phyloP scores from a whole-genome alignment of 2,888 invertebrate genomes.

The Dicyrtomina minuta region DNA sequence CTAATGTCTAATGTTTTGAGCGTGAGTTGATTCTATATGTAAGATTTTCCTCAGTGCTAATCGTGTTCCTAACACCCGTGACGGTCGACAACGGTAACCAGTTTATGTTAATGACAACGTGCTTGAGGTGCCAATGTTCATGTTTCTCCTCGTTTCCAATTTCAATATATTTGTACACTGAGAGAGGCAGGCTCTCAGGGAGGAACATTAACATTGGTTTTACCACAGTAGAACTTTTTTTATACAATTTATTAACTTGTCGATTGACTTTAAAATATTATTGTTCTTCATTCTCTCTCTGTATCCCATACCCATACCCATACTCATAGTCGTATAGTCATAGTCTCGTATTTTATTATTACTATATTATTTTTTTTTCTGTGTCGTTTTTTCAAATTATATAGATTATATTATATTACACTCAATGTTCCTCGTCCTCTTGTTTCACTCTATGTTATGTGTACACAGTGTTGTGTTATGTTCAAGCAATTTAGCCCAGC shows the following conservation, averaged over 20 bases:
- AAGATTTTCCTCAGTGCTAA: slow-evolving; percentile 6
- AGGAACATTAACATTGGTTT: not conserved
- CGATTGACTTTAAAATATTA: not conserved
- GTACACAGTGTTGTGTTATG: too few species aligned
- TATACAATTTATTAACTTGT: slow-evolving; percentile 9
- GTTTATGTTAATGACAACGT: slow-evolving; percentile 32
- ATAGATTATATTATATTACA: too few species aligned
- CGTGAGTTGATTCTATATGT: slow-evolving; percentile 13
- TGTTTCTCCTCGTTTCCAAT: slow-evolving; percentile 29
- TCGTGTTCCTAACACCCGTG: slow-evolving; percentile 5
- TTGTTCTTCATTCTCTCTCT: too few species aligned
- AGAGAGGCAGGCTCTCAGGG: not conserved
- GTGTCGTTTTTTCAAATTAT: not conserved
- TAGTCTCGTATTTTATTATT: not conserved
- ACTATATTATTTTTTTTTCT: not conserved
- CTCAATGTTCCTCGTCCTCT: too few species aligned
- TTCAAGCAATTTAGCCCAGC: too few species aligned
- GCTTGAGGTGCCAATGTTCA: slow-evolving; percentile 31
- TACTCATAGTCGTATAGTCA: too few species aligned
- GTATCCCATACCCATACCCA: too few species aligned
- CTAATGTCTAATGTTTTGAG: slow-evolving; percentile 5
- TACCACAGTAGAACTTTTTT: not conserved
- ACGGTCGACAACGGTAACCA: slow-evolving; percentile 29
- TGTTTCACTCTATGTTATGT: too few species aligned
- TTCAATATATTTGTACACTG: slow-evolving; percentile 17